Evolutionary conservation across 2,113 vertebrate species (phyloP).

Genomic region (Cynoglossus semilaevis): DNA sequence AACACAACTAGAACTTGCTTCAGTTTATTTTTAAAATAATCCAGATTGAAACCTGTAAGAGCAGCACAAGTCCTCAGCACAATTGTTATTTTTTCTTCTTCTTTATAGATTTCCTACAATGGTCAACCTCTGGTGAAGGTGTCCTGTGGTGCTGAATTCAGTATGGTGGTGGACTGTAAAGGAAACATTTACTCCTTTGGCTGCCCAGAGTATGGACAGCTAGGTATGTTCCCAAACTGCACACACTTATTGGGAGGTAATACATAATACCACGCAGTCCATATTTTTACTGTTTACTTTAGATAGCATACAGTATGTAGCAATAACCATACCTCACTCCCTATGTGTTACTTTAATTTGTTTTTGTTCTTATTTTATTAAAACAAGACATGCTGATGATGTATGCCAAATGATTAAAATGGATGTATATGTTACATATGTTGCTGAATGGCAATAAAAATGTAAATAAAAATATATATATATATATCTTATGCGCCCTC

Average conservation of each 20-base stretch:
- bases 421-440: no score
- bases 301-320: no score
- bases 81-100: background rate
- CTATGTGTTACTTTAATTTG: no score
- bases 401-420: no score
- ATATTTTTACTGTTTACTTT: no score
- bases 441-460: no score
- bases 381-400: no score
- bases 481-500: background rate
- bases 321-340: no score
- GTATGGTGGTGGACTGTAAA: slow-evolving; percentile 98
- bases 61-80: background rate
- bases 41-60: no score
- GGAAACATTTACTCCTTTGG: slow-evolving; percentile 97
- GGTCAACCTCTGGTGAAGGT: slow-evolving; percentile 96
- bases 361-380: no score
- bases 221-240: slow-evolving; percentile 76
- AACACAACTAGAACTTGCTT: background rate
- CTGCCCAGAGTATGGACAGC: slow-evolving; percentile 93
- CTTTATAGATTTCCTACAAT: slow-evolving; percentile 89
- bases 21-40: background rate
- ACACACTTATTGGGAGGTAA: background rate
- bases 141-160: slow-evolving; percentile 94
- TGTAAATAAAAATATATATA: no score
- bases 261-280: no score